Base-by-base conservation (phyloP, 2,113 vertebrate species). In the Antechinus flavipes region DNA sequence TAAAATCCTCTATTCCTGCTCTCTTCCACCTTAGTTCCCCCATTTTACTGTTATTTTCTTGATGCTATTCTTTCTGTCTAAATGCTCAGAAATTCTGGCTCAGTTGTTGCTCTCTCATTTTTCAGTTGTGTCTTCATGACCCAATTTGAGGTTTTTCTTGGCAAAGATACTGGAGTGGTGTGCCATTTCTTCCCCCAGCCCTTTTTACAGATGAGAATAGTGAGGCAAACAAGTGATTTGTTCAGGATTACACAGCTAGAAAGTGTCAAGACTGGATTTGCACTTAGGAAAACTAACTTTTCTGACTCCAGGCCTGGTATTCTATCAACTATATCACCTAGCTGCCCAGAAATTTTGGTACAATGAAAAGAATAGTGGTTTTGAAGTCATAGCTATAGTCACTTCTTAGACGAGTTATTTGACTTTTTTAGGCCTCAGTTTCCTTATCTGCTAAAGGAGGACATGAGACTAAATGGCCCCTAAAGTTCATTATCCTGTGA, bases 1-100 rank as follows among this genome's bases (percentile, higher is more conserved):
- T 22, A n/a, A 76, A 76, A 5, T 76, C 68, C 35, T 19, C 61
- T 68, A 26, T 35, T 35, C 11, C 35, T 76, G 0, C 30, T 76
- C n/a, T 7, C 10, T 35, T 10, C 56, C 2, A 2, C 30, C 6
- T 11, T 8, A 5, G 3, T 1, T 12, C 3, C 30, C 35, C 16
- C 16, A 19, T 49, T 5, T 49, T 49, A 49, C 49, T 35, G 42
- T 42, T 22, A 35, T 1, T 42, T 76, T 76, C 68, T n/a, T 76
- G 35, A 22, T 22, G 1, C 68, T 76, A n/a, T 6, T 68, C 4
- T 42, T 76, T 76, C 16, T 76, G n/a, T 42, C 68, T 25, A 76
- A 42, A 76, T 16, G 35, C 2, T 6, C 16, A n/a, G n/a, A 76
- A 76, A 76, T 76, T 76, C 35, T 42, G 11, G 27, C 16, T 61